Evolutionary conservation across 1,140 invertebrate genomes (phyloP), one percentile per base, ranked within the genome.

Genomic region (Drosophila sp.): DNA sequence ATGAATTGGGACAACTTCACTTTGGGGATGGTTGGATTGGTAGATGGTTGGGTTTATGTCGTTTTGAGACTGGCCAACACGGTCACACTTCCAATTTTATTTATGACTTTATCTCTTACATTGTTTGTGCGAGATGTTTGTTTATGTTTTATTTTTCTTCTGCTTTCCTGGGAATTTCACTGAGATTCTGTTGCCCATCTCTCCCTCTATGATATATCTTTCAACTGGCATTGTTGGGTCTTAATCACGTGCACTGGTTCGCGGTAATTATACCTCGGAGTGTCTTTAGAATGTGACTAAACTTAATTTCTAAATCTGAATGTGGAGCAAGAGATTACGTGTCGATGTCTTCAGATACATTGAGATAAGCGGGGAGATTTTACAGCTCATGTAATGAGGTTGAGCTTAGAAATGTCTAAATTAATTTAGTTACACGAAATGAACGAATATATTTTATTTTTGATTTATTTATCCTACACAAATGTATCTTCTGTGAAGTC

Each of bases 21-120:
- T 1, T 11, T 8, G 11, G 9, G 4, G 34, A 38, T 4, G 36
- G n/a, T 61, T 51, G 25, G 25, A 70, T 54, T 29, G 11, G n/a
- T n/a, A n/a, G n/a, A n/a, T n/a, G 18, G 18, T 41, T 11, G 34
- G 2, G 36, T 40, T 59, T 67, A 40, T 41, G 46, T 36, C 41
- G 54, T 34, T 56, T 27, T 34, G 16, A 34, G 43, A 11, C 58
- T 53, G 54, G 7, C 32, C 27, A 21, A 62, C 66, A 78, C 75
- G 59, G 72, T 80, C 78, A 76, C 70, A 80, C 79, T 77, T 72
- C 64, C 72, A 81, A 80, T 87, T 83, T 89, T 89, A 89, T 89
- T 89, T 89, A 89, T 89, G 84, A 80, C 83, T 89, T 89, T 89
- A 89, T 89, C 83, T 87, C 76, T 87, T 69, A 51, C 62, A 86